Evolutionary conservation across 2,113 vertebrate genomes (phyloP).

Genomic region (Trematomus loennbergii): DNA sequence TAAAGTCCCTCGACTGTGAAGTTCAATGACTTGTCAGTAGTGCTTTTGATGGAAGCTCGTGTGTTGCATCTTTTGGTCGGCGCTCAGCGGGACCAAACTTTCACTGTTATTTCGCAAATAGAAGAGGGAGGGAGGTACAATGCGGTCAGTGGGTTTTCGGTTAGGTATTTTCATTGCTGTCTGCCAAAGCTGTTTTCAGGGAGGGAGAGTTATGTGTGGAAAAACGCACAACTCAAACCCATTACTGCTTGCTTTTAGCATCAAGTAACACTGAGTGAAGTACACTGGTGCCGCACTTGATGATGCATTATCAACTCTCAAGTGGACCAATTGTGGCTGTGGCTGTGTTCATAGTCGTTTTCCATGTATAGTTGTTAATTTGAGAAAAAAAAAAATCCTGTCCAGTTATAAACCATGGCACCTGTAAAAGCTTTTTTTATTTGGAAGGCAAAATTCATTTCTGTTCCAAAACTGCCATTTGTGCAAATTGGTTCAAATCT

Average conservation of each 20-base stretch:
- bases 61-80: slow-evolving; percentile 12
- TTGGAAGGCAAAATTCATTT: neutral
- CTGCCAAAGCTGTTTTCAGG: slow-evolving; percentile 71
- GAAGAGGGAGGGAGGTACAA: slow-evolving; percentile 11
- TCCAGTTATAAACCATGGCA: slow-evolving; percentile 5
- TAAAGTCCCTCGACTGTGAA: slow-evolving; percentile 58
- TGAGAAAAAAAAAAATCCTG: slow-evolving; percentile 1
- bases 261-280: slow-evolving; percentile 68
- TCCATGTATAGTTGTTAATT: slow-evolving; percentile 58
- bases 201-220: slow-evolving; percentile 59
- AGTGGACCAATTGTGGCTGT: slow-evolving; percentile 72
- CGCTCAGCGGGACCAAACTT: neutral
- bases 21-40: slow-evolving; percentile 51
- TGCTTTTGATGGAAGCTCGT: slow-evolving; percentile 26
- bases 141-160: slow-evolving; percentile 56
- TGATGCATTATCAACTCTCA: slow-evolving; percentile 77
- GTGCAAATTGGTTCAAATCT: neutral
- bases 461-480: neutral
- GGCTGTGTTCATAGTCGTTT: slow-evolving; percentile 54
- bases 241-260: slow-evolving; percentile 74
- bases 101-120: slow-evolving; percentile 50
- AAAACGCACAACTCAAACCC: slow-evolving; percentile 71
- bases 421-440: neutral
- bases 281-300: slow-evolving; percentile 69
- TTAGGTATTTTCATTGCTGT: slow-evolving; percentile 52